Conservation (phyloP, 2,888 invertebrate species). For the Conistra vaccinii region DNA sequence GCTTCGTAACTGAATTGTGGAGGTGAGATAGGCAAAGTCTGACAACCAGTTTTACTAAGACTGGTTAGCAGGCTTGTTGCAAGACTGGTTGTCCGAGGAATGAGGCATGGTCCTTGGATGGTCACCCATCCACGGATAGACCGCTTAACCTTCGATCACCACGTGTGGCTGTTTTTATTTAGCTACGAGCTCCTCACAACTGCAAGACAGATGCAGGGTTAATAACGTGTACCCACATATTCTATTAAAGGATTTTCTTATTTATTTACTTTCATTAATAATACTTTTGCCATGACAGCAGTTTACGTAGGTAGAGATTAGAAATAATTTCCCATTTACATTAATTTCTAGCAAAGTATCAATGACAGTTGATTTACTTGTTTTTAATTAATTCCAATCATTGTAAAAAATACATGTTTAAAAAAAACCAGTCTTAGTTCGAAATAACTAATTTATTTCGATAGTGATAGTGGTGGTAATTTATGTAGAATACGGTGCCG, state of each 20-base stretch:
- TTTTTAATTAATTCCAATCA: slow-evolving; percentile 18
- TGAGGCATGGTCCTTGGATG: too few relatives aligned
- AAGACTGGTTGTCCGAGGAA: too few relatives aligned
- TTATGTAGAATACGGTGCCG: background rate
- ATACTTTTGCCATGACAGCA: background rate
- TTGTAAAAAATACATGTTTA: slow-evolving; percentile 2
- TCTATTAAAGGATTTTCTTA: background rate
- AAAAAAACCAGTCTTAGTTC: background rate
- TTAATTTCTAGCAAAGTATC: background rate
- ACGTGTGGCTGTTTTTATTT: too few relatives aligned
- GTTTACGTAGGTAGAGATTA: background rate
- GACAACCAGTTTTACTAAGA: too few relatives aligned
- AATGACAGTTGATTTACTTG: background rate
- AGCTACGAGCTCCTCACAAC: background rate
- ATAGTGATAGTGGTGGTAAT: slow-evolving; percentile 10
- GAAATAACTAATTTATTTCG: background rate
- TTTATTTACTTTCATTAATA: background rate
- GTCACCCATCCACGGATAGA: too few relatives aligned
- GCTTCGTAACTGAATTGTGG: too few relatives aligned
- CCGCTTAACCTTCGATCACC: too few relatives aligned
- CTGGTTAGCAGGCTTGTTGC: too few relatives aligned
- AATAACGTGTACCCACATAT: background rate
- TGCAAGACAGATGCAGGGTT: background rate
- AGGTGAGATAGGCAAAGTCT: too few relatives aligned
- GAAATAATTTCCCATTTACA: slow-evolving; percentile 1